Evolutionary conservation across 2,888 invertebrate species (phyloP).

Genomic region (Dimorphilus gyrociliatus): DNA sequence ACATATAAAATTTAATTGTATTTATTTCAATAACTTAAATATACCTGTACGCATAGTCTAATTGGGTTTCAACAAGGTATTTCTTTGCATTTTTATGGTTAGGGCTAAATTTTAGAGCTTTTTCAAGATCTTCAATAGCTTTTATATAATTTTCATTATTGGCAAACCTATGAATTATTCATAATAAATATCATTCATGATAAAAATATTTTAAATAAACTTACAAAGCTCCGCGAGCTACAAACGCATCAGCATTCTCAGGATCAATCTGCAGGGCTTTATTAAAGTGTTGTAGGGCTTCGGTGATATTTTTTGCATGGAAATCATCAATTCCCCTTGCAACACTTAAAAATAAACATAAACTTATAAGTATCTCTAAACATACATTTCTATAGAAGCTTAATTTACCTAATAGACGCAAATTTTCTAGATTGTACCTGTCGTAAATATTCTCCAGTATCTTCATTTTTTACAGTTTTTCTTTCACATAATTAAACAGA

Average conservation of each 20-base stretch:
- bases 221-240: constrained; percentile 51
- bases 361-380: neutral
- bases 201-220: constrained; percentile 31
- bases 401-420: constrained; percentile 1
- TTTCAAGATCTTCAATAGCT: constrained; percentile 84
- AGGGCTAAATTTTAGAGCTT: constrained; percentile 68
- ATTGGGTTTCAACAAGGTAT: constrained; percentile 79
- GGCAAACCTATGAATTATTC: constrained; percentile 49
- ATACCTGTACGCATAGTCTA: constrained; percentile 58
- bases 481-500: too few species aligned
- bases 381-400: neutral
- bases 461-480: too few species aligned
- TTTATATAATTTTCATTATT: constrained; percentile 82
- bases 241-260: constrained; percentile 75
- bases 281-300: constrained; percentile 32
- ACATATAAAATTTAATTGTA: too few species aligned
- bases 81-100: constrained; percentile 81
- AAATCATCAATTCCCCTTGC: constrained; percentile 90
- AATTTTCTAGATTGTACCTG: too few species aligned
- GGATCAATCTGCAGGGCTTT: constrained; percentile 30
- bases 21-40: too few species aligned
- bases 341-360: constrained; percentile 45
- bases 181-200: neutral
- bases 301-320: constrained; percentile 52
- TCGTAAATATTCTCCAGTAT: too few species aligned